These are phyloP conservation scores for Mermis nigrescens DNA, from an alignment of 2,888 invertebrate species.

Conservation along the genomic window DNA sequence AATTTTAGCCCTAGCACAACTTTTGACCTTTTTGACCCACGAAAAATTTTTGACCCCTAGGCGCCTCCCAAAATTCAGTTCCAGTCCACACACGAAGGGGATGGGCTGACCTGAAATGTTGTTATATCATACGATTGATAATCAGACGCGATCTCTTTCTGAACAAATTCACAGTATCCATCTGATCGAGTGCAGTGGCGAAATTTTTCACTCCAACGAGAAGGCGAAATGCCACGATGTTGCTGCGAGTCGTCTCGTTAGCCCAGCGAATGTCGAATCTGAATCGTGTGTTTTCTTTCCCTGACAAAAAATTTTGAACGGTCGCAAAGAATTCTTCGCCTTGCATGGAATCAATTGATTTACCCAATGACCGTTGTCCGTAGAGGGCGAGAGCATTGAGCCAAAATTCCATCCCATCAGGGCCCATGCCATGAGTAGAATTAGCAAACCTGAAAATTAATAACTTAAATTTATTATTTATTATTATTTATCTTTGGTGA, in stretches of 20 bases:
- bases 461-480: too few relatives aligned
- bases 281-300: background rate
- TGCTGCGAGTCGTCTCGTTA: background rate
- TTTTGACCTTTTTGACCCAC: too few relatives aligned
- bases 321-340: background rate
- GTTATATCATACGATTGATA: too few relatives aligned
- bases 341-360: background rate
- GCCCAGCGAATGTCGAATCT: background rate
- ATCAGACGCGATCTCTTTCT: too few relatives aligned
- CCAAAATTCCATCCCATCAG: constrained; percentile 29
- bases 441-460: constrained; percentile 28
- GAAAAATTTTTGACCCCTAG: too few relatives aligned
- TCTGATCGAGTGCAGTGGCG: constrained; percentile 24
- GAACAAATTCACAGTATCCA: constrained; percentile 22
- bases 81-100: too few relatives aligned
- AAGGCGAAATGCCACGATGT: constrained; percentile 19
- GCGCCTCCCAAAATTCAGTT: too few relatives aligned
- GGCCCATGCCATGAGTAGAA: constrained; percentile 28
- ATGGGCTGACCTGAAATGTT: too few relatives aligned
- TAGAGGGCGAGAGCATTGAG: constrained; percentile 22
- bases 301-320: background rate
- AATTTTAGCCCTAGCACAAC: too few relatives aligned
- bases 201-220: constrained; percentile 27
- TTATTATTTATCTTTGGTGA: too few relatives aligned
- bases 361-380: background rate